Percentiles rank a stretch among this genome's conserved stretches.
Evolutionary conservation across 2,113 vertebrate species (phyloP).

Genomic region (human): DNA sequence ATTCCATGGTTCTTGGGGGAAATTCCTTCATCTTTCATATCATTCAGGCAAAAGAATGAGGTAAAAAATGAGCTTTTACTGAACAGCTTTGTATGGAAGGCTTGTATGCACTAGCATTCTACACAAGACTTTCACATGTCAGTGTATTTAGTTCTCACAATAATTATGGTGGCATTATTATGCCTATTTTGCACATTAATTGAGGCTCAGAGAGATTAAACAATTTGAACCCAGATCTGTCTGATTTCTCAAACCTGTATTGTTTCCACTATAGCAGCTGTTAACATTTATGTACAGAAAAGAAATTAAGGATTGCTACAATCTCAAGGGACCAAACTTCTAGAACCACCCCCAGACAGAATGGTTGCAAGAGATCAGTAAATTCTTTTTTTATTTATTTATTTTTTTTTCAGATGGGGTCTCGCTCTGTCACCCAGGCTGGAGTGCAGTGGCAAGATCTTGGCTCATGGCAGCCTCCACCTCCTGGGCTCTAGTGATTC

Average conservation of each 20-base stretch:
- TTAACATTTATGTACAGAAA: neutral
- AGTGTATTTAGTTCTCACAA: neutral
- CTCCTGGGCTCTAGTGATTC: no score
- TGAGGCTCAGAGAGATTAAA: neutral
- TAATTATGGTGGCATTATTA: neutral
- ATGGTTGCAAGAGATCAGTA: neutral
- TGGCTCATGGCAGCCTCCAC: no score
- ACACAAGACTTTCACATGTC: neutral
- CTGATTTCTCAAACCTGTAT: neutral
- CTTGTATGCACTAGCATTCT: neutral
- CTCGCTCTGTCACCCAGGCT: no score
- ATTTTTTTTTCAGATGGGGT: no score
- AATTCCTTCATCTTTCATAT: neutral
- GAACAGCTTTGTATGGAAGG: neutral
- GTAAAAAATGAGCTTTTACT: neutral
- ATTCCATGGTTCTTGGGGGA: neutral
- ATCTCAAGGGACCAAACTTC: neutral
- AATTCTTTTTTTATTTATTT: neutral
- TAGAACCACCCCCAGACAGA: neutral
- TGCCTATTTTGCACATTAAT: neutral
- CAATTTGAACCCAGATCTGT: neutral
- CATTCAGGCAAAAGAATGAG: neutral
- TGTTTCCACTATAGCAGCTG: neutral
- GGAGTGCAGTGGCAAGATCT: no score
- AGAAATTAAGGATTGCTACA: conserved; percentile 1